Base-by-base conservation (phyloP, 2,113 vertebrate species). In the Cariama cristata region DNA sequence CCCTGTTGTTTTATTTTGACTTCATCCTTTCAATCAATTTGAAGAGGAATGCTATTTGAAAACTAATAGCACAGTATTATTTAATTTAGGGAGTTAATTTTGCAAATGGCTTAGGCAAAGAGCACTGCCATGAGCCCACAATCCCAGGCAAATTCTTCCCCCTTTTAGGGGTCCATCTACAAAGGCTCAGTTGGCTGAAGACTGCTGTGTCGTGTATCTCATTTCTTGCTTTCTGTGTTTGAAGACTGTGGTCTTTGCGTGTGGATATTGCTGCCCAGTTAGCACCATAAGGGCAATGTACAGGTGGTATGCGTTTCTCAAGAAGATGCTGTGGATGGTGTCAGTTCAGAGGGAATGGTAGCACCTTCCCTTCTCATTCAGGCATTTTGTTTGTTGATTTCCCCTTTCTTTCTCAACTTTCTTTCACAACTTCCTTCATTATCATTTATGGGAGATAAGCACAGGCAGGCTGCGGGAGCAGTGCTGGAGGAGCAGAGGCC, bases 401-500 rank as follows among this genome's bases (percentile, higher is more conserved):
- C 23, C 12, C 5, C 18, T 62, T 76, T 83, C 64, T 68, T 73
- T 79, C 47, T 35, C 42, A 79, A 49, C 14, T 79, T 74, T 11
- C 8, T 77, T 84, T 77, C 76, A 44, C 6, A 71, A 21, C 14
- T 59, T 53, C 12, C 28, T 49, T 53, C 2, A 0, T 33, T 42
- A 64, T 18, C 1, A 1, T 26, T 53, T 49, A 23, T 12, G 4
- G 60, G 56, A 71, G 6, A 19, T 15, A 58, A 77, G 10, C 21
- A 4, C 30, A 55, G 15, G 7, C 2, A 3, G 45, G 8, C 9
- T 50, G 28, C 2, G 3, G 33, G 22, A 71, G 3, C 40, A 56
- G 19, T 0, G 0, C 19, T 49, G 17, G 12, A 9, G 6, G 4
- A 55, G 16, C 4, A 8, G 38, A 53, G 16, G 9, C 38, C 45